These are phyloP conservation scores for Drosophila dunni DNA, from an alignment of 1,140 invertebrate species.

Conservation along the genomic window DNA sequence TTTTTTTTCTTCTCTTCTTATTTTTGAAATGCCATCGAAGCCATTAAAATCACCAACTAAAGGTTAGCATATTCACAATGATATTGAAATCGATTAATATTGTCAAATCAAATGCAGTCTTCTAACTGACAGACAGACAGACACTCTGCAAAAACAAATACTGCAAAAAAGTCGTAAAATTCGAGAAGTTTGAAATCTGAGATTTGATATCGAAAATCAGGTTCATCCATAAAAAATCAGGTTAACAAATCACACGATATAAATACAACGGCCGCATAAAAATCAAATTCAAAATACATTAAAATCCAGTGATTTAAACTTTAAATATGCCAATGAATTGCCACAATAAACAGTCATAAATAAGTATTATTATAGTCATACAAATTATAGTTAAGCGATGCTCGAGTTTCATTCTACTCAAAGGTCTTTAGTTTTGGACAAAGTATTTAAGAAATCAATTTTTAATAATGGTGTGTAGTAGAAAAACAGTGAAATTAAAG, in stretches of 20 bases:
- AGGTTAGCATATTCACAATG: constrained; percentile 47
- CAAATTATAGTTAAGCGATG: too few species aligned
- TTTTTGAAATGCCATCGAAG: constrained; percentile 53
- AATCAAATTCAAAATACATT: constrained; percentile 33
- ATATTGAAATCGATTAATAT: constrained; percentile 36
- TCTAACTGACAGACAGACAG: not conserved
- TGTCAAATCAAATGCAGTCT: constrained; percentile 4
- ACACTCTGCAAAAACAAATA: constrained; percentile 2
- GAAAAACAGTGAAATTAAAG: too few species aligned
- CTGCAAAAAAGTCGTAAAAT: constrained; percentile 25
- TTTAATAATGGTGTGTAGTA: too few species aligned
- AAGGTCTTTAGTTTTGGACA: too few species aligned
- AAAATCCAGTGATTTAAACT: constrained; percentile 29
- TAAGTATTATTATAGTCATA: constrained; percentile 22
- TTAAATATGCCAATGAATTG: constrained; percentile 41
- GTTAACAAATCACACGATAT: constrained; percentile 23
- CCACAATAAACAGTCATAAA: constrained; percentile 37
- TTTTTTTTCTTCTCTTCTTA: not conserved
- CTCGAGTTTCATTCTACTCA: too few species aligned
- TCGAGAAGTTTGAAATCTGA: constrained; percentile 1
- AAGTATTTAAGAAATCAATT: too few species aligned
- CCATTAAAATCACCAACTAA: constrained; percentile 51
- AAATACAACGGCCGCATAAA: constrained; percentile 8
- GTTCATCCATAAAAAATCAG: constrained; percentile 23
- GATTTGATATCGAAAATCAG: constrained; percentile 29